Conservation (phyloP, 2,113 vertebrate species). For the Brienomyrus longianalis region DNA sequence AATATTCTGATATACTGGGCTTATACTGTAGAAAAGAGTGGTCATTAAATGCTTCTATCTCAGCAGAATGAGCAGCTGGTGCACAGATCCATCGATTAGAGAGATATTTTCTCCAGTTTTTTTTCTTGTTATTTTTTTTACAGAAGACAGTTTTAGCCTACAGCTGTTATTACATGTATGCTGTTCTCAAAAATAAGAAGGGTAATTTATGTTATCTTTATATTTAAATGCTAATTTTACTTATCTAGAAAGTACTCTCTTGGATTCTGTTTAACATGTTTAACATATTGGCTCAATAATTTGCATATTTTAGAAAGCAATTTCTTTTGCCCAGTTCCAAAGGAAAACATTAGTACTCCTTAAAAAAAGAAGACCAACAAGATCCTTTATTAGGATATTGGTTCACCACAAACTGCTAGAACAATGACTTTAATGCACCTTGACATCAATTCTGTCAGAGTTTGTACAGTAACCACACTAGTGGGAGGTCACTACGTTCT, state of each 20-base stretch:
- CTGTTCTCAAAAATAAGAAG: neutral
- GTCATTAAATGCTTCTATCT: neutral
- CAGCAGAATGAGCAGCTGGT: neutral
- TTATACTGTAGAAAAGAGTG: neutral
- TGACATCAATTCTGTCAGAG: neutral
- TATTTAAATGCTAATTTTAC: neutral
- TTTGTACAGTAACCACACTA: neutral
- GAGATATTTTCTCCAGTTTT: neutral
- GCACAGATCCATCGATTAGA: conserved; percentile 5
- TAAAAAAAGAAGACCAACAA: neutral
- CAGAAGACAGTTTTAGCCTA: neutral
- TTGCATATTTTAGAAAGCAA: neutral
- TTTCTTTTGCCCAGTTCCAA: neutral
- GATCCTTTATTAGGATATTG: neutral
- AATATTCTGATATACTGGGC: conserved; percentile 11
- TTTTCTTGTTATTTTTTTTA: neutral
- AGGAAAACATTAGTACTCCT: neutral
- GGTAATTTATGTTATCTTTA: neutral
- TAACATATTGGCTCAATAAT: neutral
- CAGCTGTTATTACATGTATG: neutral
- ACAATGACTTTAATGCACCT: neutral
- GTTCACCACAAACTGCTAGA: neutral
- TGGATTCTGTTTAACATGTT: neutral
- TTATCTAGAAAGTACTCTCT: neutral
- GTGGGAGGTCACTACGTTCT: neutral